Percentiles rank a stretch among this genome's conserved stretches.
These are phyloP conservation scores for Diceros bicornis DNA, from an alignment of 2,797 vertebrate species.

Conservation along the genomic window DNA sequence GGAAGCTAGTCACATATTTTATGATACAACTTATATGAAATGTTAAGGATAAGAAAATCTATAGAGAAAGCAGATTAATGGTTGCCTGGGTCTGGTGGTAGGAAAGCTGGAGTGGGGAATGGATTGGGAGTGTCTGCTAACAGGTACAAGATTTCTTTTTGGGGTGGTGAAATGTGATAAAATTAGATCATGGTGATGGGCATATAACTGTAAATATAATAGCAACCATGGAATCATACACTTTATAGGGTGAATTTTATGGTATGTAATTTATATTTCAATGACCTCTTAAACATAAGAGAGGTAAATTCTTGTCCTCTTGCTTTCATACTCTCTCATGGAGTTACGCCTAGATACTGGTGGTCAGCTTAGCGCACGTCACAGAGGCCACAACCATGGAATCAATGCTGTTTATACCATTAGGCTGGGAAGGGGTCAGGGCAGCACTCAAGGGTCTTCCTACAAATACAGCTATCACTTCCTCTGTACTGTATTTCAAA, in stretches of 20 bases:
- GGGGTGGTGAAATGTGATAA: not conserved
- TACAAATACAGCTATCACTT: not conserved
- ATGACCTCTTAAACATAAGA: not conserved
- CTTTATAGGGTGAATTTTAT: not conserved
- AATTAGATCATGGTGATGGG: not conserved
- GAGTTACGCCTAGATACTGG: not conserved
- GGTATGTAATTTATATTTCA: not conserved
- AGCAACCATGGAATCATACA: not conserved
- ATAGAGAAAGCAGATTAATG: not conserved
- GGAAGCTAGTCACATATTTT: no score
- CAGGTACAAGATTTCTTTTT: not conserved
- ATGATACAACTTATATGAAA: not conserved
- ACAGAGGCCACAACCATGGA: not conserved
- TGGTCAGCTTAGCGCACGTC: not conserved
- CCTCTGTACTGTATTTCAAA: not conserved
- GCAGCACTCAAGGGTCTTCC: not conserved
- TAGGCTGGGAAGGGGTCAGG: not conserved
- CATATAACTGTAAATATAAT: not conserved
- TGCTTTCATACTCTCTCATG: not conserved
- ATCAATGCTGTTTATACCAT: not conserved
- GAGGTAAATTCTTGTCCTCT: not conserved
- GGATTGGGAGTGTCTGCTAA: not conserved
- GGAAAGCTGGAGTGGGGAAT: not conserved
- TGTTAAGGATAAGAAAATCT: not conserved
- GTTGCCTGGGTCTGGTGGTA: not conserved